phyloP scores from a whole-genome alignment of 1,140 invertebrate species.

The Calycopis cecrops region DNA sequence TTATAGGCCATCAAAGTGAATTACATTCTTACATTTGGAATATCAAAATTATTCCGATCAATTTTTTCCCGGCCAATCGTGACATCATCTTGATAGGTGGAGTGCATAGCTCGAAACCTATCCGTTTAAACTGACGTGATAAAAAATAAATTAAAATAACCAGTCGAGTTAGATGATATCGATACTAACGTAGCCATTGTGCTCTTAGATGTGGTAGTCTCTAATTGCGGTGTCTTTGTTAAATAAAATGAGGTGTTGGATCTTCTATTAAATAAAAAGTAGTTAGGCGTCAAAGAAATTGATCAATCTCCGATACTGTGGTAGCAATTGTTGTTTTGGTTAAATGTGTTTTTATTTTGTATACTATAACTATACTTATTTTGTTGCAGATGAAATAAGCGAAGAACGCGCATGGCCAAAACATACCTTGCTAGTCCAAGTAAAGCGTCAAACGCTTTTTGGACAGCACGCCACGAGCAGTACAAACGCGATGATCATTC shows the following conservation, averaged over 20 bases:
- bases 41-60: slow-evolving; percentile 56
- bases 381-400: slow-evolving; percentile 61
- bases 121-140: slow-evolving; percentile 62
- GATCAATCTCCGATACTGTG: slow-evolving; percentile 33
- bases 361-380: slow-evolving; percentile 27
- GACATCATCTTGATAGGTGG: slow-evolving; percentile 36
- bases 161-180: slow-evolving; percentile 60
- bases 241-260: slow-evolving; percentile 73
- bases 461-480: slow-evolving; percentile 51
- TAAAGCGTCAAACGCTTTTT: slow-evolving; percentile 63
- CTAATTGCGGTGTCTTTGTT: slow-evolving; percentile 70
- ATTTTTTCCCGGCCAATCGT: slow-evolving; percentile 37
- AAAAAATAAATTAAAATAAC: slow-evolving; percentile 74
- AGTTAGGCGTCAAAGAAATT: slow-evolving; percentile 46
- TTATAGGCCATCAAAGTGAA: slow-evolving; percentile 13
- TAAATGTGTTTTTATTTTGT: slow-evolving; percentile 21
- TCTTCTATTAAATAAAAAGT: slow-evolving; percentile 71
- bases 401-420: slow-evolving; percentile 67
- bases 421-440: slow-evolving; percentile 56
- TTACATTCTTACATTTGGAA: slow-evolving; percentile 17
- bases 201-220: slow-evolving; percentile 52
- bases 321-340: slow-evolving; percentile 32
- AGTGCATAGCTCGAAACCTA: slow-evolving; percentile 54
- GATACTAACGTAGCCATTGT: slow-evolving; percentile 59
- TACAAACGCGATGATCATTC: slow-evolving; percentile 26